A percentile compares a stretch with the other conserved stretches of the same genome.
phyloP scores from a whole-genome alignment of 2,113 vertebrate species.

The Hassar affinis region DNA sequence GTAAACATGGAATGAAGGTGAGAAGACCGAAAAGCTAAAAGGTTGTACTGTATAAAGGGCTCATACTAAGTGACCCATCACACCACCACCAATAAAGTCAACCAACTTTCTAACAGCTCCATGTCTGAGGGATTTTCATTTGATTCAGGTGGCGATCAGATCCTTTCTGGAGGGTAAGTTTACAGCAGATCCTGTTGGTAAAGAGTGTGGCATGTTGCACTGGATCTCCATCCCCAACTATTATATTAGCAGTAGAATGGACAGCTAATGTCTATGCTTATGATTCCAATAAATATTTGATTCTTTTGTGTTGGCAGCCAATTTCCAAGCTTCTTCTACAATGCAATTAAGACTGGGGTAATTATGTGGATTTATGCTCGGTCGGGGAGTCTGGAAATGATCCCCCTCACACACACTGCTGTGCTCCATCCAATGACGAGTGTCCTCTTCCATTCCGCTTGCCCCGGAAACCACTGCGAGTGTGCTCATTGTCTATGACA shows the following conservation, averaged over 20 bases:
- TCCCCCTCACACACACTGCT: slow-evolving; percentile 25
- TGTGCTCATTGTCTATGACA: slow-evolving; percentile 39
- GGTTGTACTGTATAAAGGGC: neutral
- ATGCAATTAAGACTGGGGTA: slow-evolving; percentile 65
- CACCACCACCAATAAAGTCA: slow-evolving; percentile 16
- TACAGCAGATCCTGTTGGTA: slow-evolving; percentile 43
- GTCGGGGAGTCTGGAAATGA: slow-evolving; percentile 42
- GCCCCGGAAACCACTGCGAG: slow-evolving; percentile 21
- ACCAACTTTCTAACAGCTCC: slow-evolving; percentile 61
- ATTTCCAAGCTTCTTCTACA: slow-evolving; percentile 60
- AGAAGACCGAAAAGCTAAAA: neutral
- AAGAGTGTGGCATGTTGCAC: slow-evolving; percentile 41
- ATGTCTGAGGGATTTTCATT: slow-evolving; percentile 57
- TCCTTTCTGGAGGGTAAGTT: slow-evolving; percentile 43
- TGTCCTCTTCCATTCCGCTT: slow-evolving; percentile 21
- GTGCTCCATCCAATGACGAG: slow-evolving; percentile 21
- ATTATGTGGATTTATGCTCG: slow-evolving; percentile 59
- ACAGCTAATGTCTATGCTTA: slow-evolving; percentile 68
- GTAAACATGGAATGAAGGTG: neutral
- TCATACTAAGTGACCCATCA: neutral
- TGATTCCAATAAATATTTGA: slow-evolving; percentile 66
- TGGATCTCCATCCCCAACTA: slow-evolving; percentile 19
- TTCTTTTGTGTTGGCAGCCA: slow-evolving; percentile 71
- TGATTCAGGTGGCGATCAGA: slow-evolving; percentile 30
- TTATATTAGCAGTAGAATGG: slow-evolving; percentile 42